Percentiles rank a stretch among this genome's conserved stretches.
Conservation (phyloP, 2,888 invertebrate genomes). For the Lumbricus terrestris region DNA sequence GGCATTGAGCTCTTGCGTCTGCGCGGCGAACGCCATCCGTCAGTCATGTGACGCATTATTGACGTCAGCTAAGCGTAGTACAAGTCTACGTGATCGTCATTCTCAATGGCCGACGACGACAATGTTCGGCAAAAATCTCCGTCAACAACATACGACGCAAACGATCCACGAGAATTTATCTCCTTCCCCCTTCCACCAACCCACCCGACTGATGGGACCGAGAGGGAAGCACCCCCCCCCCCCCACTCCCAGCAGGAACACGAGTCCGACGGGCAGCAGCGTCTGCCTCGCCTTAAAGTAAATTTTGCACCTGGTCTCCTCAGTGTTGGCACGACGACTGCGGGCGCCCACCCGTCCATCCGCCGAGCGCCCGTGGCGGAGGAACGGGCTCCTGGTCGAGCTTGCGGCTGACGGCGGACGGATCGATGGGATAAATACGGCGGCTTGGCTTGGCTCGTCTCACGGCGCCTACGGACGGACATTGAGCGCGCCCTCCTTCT, state of each 20-base stretch:
- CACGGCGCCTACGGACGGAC: neutral
- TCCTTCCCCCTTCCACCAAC: neutral
- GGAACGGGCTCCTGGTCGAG: neutral
- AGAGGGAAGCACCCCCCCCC: no score
- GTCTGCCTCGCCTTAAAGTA: neutral
- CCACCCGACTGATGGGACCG: no score
- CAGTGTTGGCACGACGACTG: neutral
- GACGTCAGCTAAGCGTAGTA: neutral
- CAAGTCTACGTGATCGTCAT: constrained; percentile 8
- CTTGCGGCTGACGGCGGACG: neutral
- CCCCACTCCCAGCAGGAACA: neutral
- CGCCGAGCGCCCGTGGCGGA: neutral
- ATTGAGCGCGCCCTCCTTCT: no score
- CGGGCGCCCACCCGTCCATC: neutral
- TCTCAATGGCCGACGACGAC: neutral
- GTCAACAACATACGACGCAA: neutral
- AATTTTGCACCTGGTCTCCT: constrained; percentile 13
- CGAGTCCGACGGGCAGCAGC: neutral
- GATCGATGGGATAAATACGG: neutral
- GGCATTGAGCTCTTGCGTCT: neutral
- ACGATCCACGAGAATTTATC: neutral
- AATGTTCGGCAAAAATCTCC: neutral
- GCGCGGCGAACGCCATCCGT: constrained; percentile 3
- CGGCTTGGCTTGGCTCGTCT: neutral
- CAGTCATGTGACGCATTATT: neutral